Evolutionary conservation across 2,797 vertebrate species (phyloP).

Genomic region (Lithobates pipiens): DNA sequence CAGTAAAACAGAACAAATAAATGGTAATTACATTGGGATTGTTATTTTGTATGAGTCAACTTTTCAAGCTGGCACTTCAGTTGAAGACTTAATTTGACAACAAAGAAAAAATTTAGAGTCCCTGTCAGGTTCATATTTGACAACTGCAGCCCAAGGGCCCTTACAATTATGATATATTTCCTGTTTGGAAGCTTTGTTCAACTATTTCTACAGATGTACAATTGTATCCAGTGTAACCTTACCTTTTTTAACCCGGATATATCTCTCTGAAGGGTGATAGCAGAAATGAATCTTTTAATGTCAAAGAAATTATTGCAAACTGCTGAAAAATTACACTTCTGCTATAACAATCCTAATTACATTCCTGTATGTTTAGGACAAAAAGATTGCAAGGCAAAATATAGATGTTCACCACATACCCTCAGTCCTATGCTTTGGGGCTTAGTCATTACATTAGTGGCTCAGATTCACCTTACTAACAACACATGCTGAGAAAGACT

Average conservation of each 20-base stretch:
- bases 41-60: constrained; percentile 9
- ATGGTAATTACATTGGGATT: constrained; percentile 6
- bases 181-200: constrained; percentile 14
- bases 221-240: constrained; percentile 18
- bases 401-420: not conserved
- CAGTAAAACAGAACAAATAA: constrained; percentile 19
- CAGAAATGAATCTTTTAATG: constrained; percentile 10
- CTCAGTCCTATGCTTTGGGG: not conserved
- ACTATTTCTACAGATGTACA: constrained; percentile 34
- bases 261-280: constrained; percentile 3
- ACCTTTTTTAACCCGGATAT: constrained; percentile 5
- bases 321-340: not conserved
- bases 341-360: not conserved
- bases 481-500: too few species aligned
- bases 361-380: not conserved
- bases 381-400: not conserved
- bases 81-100: constrained; percentile 28
- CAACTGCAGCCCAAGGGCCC: constrained; percentile 28
- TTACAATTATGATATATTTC: constrained; percentile 14
- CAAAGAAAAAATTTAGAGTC: constrained; percentile 10
- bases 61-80: not conserved
- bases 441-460: not conserved
- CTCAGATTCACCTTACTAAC: not conserved
- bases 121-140: constrained; percentile 32
- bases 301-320: not conserved